Conservation (phyloP, 2,888 invertebrate genomes). For the Spodoptera littoralis region DNA sequence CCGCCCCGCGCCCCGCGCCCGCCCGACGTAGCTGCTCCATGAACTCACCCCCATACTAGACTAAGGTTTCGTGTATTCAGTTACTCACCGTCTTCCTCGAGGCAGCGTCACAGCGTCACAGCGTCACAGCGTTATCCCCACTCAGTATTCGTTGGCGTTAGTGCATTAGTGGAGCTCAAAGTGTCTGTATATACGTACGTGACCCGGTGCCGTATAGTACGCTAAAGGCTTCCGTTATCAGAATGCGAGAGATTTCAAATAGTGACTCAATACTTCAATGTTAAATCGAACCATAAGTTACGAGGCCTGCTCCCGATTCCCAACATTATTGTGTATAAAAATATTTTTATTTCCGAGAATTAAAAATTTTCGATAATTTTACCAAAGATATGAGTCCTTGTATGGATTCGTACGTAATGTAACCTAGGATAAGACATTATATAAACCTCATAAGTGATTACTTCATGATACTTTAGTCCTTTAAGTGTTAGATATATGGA, state of each 20-base stretch:
- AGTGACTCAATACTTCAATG: too few relatives aligned
- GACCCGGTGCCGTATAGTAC: slow-evolving; percentile 30
- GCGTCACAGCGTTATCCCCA: too few relatives aligned
- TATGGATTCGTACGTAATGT: slow-evolving; percentile 58
- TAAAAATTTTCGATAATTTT: slow-evolving; percentile 72
- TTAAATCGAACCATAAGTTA: slow-evolving; percentile 7
- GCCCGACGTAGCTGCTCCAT: slow-evolving; percentile 14
- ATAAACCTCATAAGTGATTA: slow-evolving; percentile 32
- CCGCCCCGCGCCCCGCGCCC: slow-evolving; percentile 45
- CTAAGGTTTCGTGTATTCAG: slow-evolving; percentile 26
- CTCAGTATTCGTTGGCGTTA: slow-evolving; percentile 43
- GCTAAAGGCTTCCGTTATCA: slow-evolving; percentile 12
- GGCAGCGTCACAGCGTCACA: slow-evolving; percentile 38
- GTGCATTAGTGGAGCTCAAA: slow-evolving; percentile 50
- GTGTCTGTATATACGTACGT: slow-evolving; percentile 39
- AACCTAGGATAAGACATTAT: slow-evolving; percentile 46
- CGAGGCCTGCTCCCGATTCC: slow-evolving; percentile 28
- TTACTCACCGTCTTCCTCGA: slow-evolving; percentile 45
- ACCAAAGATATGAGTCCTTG: slow-evolving; percentile 63
- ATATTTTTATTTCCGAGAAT: slow-evolving; percentile 55
- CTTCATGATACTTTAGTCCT: slow-evolving; percentile 32
- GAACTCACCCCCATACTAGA: slow-evolving; percentile 40
- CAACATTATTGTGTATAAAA: slow-evolving; percentile 50
- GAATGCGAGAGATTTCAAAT: too few relatives aligned
- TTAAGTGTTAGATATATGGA: slow-evolving; percentile 33